A percentile compares a stretch with the other conserved stretches of the same genome.
These are phyloP conservation scores for Orchesella cincta DNA, from an alignment of 1,140 invertebrate genomes.

Conservation along the genomic window DNA sequence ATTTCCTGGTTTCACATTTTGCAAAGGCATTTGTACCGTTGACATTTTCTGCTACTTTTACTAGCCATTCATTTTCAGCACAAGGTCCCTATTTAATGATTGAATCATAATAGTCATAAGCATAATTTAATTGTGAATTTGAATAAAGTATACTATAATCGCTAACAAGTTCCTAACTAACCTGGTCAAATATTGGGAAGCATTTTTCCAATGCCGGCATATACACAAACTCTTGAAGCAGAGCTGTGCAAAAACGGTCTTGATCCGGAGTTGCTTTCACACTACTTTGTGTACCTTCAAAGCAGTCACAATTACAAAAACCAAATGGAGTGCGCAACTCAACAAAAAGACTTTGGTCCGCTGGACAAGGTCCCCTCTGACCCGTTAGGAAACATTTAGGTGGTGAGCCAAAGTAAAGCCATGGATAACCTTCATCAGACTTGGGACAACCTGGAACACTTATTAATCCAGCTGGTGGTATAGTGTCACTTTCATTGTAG, in stretches of 20 bases:
- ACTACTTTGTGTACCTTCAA: background rate
- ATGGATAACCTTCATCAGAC: background rate
- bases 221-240: background rate
- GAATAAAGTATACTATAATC: too few species aligned
- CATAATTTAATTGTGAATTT: background rate
- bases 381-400: background rate
- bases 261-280: background rate
- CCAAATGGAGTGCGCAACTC: background rate
- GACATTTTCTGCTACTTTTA: background rate
- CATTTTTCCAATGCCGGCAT: background rate
- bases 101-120: too few species aligned
- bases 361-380: background rate
- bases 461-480: too few species aligned
- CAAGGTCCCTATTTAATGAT: background rate
- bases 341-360: background rate
- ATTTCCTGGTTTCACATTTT: background rate
- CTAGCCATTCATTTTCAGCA: background rate
- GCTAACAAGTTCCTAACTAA: too few species aligned
- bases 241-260: too few species aligned
- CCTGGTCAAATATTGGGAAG: background rate
- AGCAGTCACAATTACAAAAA: background rate
- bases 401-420: background rate
- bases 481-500: background rate
- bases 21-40: too few species aligned
- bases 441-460: slow-evolving; percentile 5